Evolutionary conservation across 2,888 invertebrate species (phyloP), one percentile per base, ranked within the genome.

Genomic region (Nymphalis c-album): DNA sequence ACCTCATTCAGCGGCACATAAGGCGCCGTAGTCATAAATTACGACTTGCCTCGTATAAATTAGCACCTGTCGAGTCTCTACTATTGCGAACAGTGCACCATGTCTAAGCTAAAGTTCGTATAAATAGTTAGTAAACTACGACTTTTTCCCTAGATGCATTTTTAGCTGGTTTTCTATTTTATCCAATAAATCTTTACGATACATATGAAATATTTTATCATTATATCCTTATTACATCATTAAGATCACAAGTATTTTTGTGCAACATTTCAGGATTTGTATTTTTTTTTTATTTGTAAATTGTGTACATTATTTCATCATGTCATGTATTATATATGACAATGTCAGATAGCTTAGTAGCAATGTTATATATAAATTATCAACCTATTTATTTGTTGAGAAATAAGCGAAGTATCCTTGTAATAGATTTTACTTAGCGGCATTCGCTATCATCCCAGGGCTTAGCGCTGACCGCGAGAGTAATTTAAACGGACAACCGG

Each of bases 401-500:
- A 50, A 50, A 50, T 50, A 50, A 50, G 53, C 26, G 31, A 26
- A 65, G 47, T 65, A 35, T 47, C 65, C 46, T 53, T 65, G 70
- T 71, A 78, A 83, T 86, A 83, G 69, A 80, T 86, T 77, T 79
- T 79, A 77, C 80, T 87, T 85, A 83, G 68, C 57, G 59, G 76
- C 53, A 68, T 70, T 71, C 71, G 80, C 78, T 78, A 83, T 86
- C 83, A 81, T 82, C 86, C 72, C 63, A 68, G 73, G 80, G 84
- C 85, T 87, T 85, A 84, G 75, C 72, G 79, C 65, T 67, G 78
- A 74, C 77, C 77, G 74, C 73, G 74, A 80, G 83, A 85, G 73
- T 79, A 77, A 86, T 83, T 77, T 77, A 71, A 66, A 65, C 46
- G 86, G 85, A 87, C 87, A 86, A 82, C 74, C 69, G 75, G 77